Conservation (phyloP, 2,888 invertebrate genomes). For the Eugnorisma glareosa region DNA sequence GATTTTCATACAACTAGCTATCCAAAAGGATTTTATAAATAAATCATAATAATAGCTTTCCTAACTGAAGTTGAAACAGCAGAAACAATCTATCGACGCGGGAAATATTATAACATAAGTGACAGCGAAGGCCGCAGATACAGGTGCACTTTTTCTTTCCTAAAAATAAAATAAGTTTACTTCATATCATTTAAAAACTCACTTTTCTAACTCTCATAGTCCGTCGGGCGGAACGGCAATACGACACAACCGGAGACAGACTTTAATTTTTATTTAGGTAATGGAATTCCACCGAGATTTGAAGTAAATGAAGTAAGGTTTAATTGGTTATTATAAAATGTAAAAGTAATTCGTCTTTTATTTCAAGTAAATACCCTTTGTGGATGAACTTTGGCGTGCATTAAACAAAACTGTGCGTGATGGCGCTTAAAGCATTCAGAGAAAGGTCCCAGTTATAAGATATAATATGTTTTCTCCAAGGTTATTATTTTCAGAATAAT, state of each 20-base stretch:
- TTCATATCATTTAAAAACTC: no score
- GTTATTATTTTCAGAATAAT: no score
- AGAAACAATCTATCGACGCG: not conserved
- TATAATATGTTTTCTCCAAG: no score
- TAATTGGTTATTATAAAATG: conserved; percentile 6
- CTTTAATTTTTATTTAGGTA: conserved; percentile 3
- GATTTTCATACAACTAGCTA: conserved; percentile 68
- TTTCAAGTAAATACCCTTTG: no score
- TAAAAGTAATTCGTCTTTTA: no score
- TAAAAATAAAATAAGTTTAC: no score
- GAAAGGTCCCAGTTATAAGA: no score
- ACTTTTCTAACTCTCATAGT: no score
- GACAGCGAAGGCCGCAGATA: not conserved
- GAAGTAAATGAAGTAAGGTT: not conserved
- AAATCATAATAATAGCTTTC: not conserved
- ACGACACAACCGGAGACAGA: not conserved
- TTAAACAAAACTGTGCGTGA: no score
- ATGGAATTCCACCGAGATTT: not conserved
- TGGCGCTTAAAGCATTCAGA: no score
- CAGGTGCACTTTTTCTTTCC: not conserved
- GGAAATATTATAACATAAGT: not conserved
- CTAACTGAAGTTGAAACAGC: not conserved
- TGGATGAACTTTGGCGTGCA: no score
- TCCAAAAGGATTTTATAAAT: not conserved
- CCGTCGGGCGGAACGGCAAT: not conserved